Conservation (phyloP, 2,888 invertebrate genomes). For the Eupelmus urozonus region DNA sequence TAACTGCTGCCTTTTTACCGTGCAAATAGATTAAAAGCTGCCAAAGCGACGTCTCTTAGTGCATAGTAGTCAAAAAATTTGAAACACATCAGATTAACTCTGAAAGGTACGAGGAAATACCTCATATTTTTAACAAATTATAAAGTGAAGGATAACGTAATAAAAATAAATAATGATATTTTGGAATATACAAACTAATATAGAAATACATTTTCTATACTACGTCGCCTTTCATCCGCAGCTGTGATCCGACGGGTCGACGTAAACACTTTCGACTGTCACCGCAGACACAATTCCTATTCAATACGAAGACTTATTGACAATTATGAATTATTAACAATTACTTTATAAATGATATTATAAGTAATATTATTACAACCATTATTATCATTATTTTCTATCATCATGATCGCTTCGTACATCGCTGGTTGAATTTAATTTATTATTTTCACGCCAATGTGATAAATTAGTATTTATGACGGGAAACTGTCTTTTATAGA, state of each 20-base stretch:
- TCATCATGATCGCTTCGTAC: constrained; percentile 49
- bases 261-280: constrained; percentile 35
- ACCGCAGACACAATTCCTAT: constrained; percentile 43
- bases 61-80: constrained; percentile 29
- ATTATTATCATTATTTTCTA: constrained; percentile 48
- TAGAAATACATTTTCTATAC: constrained; percentile 30
- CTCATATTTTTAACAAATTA: constrained; percentile 41
- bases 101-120: constrained; percentile 1
- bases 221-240: constrained; percentile 57
- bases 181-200: constrained; percentile 32
- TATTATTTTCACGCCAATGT: constrained; percentile 66
- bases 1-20: constrained; percentile 32
- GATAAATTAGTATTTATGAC: constrained; percentile 68
- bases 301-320: constrained; percentile 51
- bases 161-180: constrained; percentile 22
- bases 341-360: constrained; percentile 51
- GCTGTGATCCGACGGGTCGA: constrained; percentile 58
- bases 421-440: constrained; percentile 58
- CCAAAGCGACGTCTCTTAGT: constrained; percentile 18
- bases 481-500: constrained; percentile 54
- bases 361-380: constrained; percentile 34
- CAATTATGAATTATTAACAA: constrained; percentile 44
- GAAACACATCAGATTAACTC: constrained; percentile 21
- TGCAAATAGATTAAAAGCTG: constrained; percentile 25
- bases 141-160: neutral